A percentile compares a stretch with the other conserved stretches of the same genome.
These are phyloP conservation scores for Cepaea nemoralis DNA, from an alignment of 1,140 invertebrate genomes.

Conservation along the genomic window DNA sequence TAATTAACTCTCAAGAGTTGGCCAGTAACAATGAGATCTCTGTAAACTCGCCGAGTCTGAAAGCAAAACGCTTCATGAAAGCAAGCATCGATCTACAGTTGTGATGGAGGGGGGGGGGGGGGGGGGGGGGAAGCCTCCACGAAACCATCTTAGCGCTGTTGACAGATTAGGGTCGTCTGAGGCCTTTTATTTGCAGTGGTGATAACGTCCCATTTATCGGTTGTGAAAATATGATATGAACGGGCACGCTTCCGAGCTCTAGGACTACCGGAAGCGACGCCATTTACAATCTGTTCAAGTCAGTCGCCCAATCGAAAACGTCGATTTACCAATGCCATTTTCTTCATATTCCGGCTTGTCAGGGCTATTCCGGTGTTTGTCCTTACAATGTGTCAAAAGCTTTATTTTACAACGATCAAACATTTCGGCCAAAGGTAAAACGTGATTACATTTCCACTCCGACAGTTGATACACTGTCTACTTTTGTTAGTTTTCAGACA, in stretches of 20 bases:
- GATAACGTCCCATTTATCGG: conserved; percentile 38
- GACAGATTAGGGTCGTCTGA: conserved; percentile 32
- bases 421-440: background rate
- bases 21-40: conserved; percentile 23
- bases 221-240: conserved; percentile 39
- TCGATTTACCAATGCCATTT: conserved; percentile 14
- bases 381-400: conserved; percentile 34
- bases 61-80: conserved; percentile 17
- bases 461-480: background rate
- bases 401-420: conserved; percentile 8
- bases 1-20: conserved; percentile 30
- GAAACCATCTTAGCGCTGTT: background rate
- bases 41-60: conserved; percentile 21
- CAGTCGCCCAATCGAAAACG: background rate
- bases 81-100: conserved; percentile 16
- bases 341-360: conserved; percentile 23
- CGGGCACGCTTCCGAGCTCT: conserved; percentile 25
- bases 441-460: conserved; percentile 4
- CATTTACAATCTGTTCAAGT: conserved; percentile 39
- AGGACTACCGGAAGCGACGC: conserved; percentile 27
- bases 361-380: conserved; percentile 29
- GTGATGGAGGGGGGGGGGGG: no score
- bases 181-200: conserved; percentile 22
- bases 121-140: background rate
- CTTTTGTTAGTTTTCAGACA: conserved; percentile 2